phyloP scores from a whole-genome alignment of 2,113 vertebrate genomes.

The Lynx canadensis region DNA sequence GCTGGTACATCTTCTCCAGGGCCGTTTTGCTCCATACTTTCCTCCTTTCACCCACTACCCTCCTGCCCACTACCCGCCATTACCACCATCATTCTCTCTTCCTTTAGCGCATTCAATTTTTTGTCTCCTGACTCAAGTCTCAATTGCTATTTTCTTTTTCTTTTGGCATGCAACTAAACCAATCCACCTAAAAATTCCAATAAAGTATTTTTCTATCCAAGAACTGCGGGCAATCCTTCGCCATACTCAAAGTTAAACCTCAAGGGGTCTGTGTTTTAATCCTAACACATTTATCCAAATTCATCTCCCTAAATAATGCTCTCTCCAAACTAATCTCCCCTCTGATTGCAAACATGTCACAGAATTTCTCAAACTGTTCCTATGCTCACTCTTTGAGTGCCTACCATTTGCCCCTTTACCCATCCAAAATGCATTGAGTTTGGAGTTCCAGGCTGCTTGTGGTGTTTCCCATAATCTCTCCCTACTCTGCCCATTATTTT shows the following conservation, averaged over 20 bases:
- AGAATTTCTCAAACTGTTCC: not conserved
- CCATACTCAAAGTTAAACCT: not conserved
- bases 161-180: not conserved
- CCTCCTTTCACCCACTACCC: not conserved
- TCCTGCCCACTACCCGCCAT: not conserved
- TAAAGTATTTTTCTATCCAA: not conserved
- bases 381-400: not conserved
- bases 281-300: not conserved
- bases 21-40: not conserved
- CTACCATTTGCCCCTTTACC: not conserved
- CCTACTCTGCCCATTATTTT: not conserved
- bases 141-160: not conserved
- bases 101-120: not conserved
- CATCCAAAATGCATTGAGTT: not conserved
- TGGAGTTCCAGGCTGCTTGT: not conserved
- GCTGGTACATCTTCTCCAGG: fast-evolving
- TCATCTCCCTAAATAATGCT: not conserved
- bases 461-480: not conserved
- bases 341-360: not conserved
- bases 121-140: not conserved
- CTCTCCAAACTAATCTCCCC: not conserved
- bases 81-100: not conserved
- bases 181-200: not conserved
- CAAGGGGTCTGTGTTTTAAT: not conserved
- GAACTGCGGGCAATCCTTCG: not conserved